Evolutionary conservation across 2,797 vertebrate genomes (phyloP), one percentile per base, ranked within the genome.

Genomic region (Sorex maritimensis): DNA sequence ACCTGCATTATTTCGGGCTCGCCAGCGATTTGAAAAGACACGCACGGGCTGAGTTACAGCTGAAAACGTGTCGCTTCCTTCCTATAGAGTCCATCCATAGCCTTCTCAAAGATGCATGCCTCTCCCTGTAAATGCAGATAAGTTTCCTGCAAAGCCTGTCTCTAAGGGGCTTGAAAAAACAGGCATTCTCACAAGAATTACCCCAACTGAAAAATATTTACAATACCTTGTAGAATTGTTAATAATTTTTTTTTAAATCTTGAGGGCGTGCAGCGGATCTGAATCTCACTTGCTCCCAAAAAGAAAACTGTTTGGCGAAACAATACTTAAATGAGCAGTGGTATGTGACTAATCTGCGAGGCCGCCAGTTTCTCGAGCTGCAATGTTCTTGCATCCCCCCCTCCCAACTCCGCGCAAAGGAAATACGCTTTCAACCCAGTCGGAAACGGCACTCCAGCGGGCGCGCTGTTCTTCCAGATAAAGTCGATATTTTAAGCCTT

Each of bases 361-460:
- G 86, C 92, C 74, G 63, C 92, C 90, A 34, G 93, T 52, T 61
- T 91, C 94, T 91, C 74, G 24, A 58, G 90, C 92, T 30, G 65
- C 88, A 89, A 81, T 5, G 81, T 46, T 69, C 95, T 14, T 1
- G 86, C 87, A 49, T 67, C 82, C 38, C 80, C 80, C 52, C 86
- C 52, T 75, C 82, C 46, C 81, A 63, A 68, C 81, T 63, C 75
- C 24, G 63, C 77, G 24, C 46, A 95, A 92, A 97, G 94, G 95
- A 96, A 96, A 95, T 87, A 73, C 69, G 90, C 97, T 89, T 93
- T 82, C 94, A 87, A 92, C 78, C 15, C 81, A 87, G 90, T 97
- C 93, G 95, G 97, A 96, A 96, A 93, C 95, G 80, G 95, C 92
- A 85, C 92, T 65, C 90, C 93, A 81, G 69, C 85, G 68, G 61